Base-by-base conservation (phyloP, 2,888 invertebrate genomes). In the Sepioteuthis lessoniana region DNA sequence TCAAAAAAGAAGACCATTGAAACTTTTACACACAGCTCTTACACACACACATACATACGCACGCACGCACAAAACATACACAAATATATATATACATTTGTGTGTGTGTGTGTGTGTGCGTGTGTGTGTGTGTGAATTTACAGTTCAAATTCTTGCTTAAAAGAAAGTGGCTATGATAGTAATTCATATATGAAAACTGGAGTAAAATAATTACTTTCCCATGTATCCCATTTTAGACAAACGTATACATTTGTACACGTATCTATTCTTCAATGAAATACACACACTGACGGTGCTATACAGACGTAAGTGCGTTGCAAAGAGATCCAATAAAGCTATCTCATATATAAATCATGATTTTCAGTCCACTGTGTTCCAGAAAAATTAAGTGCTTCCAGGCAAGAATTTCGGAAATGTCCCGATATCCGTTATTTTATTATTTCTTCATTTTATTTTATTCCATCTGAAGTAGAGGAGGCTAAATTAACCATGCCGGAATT, bases 311-410 rank as follows among this genome's bases (percentile, higher is more conserved):
- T 35, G 76, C 76, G 16, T 35, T 3, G 55, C 55, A 28, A 25
- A 55, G 1, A 76, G n/a, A 76, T 76, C 76, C 76, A 76, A 76
- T 76, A 76, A 76, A 76, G 76, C 16, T 10, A 76, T 35, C 35
- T 76, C 76, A n/a, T 76, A n/a, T 76, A 76, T 76, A 76, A 76
- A 76, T 76, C 76, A 76, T 76, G 76, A 76, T n/a, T 76, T 76
- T 76, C n/a, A 35, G 76, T 76, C 76, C 76, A 76, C n/a, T n/a
- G n/a, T n/a, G 76, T 35, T 76, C n/a, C 76, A 76, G 76, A 76
- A 76, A 42, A 76, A n/a, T 76, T 76, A 76, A 76, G 76, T 76
- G 76, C 76, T 76, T 76, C 76, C n/a, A 76, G n/a, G 76, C n/a
- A n/a, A 76, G 76, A 76, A 35, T n/a, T 16, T 76, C 76, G 76